These are phyloP conservation scores for Gonioctena quinquepunctata DNA, from an alignment of 1,140 invertebrate species.

Conservation along the genomic window DNA sequence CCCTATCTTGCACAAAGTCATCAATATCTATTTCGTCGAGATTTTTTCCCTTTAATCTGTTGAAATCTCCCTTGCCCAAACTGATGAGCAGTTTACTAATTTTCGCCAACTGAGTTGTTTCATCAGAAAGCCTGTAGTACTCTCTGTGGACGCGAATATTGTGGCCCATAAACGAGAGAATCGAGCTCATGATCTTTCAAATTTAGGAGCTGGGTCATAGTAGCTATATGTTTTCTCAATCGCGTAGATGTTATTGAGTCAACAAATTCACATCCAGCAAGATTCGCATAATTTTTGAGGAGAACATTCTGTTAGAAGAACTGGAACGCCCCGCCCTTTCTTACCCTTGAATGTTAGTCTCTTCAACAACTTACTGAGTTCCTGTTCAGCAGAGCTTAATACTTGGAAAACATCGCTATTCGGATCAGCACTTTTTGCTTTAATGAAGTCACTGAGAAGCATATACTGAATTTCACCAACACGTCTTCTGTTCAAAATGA, in stretches of 20 bases:
- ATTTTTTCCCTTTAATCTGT: not conserved
- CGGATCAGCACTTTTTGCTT: slow-evolving; percentile 4
- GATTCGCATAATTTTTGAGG: not conserved
- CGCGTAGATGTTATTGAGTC: too few relatives aligned
- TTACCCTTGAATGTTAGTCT: not conserved
- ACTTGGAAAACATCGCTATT: not conserved
- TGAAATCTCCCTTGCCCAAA: not conserved
- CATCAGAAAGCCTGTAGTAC: not conserved
- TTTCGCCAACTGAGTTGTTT: not conserved
- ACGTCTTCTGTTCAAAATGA: not conserved
- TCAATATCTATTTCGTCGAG: not conserved
- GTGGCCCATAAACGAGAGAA: not conserved
- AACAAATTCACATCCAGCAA: too few relatives aligned
- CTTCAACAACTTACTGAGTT: not conserved
- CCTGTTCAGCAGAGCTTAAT: not conserved
- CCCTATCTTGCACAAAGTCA: not conserved
- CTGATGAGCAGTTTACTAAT: not conserved
- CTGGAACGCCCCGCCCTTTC: slow-evolving; percentile 17
- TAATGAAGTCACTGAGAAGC: not conserved
- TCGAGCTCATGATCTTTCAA: not conserved
- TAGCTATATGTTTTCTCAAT: not conserved
- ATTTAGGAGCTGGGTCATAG: not conserved
- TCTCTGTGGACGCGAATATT: not conserved
- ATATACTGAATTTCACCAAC: not conserved
- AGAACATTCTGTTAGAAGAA: not conserved